phyloP scores from a whole-genome alignment of 2,113 vertebrate species.

The Bubo scandiacus region DNA sequence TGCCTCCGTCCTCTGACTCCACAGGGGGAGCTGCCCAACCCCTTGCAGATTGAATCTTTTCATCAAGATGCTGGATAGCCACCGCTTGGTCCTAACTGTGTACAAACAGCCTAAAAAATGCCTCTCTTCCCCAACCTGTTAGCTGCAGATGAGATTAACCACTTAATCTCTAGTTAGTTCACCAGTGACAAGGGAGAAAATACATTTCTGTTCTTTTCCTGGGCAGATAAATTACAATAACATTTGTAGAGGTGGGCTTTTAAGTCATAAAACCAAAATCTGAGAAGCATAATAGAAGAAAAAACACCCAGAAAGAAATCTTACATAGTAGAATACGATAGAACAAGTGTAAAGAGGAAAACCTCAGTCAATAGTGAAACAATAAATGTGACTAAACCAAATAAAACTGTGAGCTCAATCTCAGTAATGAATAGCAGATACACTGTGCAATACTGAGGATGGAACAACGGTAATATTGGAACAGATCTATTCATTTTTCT shows the following conservation, averaged over 20 bases:
- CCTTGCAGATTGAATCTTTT: neutral
- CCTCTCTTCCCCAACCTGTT: neutral
- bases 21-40: neutral
- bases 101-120: neutral
- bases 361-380: rapidly evolving
- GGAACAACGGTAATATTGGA: neutral
- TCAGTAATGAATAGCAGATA: neutral
- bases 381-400: neutral
- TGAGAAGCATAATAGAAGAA: neutral
- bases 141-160: neutral
- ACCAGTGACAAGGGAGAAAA: neutral
- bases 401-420: neutral
- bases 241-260: neutral
- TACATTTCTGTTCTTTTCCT: neutral
- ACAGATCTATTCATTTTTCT: neutral
- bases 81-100: neutral
- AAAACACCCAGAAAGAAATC: neutral
- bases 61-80: neutral
- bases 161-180: neutral
- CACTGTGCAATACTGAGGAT: neutral
- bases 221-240: neutral
- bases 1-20: neutral
- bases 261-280: neutral
- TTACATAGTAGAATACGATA: neutral
- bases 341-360: neutral